Evolutionary conservation across 2,113 vertebrate genomes (phyloP), one percentile per base, ranked within the genome.

Genomic region (Diglossa brunneiventris): DNA sequence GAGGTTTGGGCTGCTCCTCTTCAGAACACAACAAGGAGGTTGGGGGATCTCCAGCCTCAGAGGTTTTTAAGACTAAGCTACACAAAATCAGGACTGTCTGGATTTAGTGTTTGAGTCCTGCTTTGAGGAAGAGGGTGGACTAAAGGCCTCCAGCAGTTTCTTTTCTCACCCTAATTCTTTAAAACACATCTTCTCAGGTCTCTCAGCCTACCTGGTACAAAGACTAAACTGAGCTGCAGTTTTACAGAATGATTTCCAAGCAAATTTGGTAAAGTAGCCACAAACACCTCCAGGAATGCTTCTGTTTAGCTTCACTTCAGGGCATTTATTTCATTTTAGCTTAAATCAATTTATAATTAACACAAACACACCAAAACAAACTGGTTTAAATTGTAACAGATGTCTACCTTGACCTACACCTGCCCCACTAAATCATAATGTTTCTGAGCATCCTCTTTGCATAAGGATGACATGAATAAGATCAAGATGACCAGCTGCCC

Each of bases 381-480:
- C 9, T 15, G 14, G 6, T 61, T 88, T 64, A 56, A 70, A 52
- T 24, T 3, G 3, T 24, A 94, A 76, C 33, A 74, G 53, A 35
- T 3, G 1, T 41, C 42, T 24, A 39, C 50, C 46, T 27, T 1
- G 6, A 79, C n/a, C n/a, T 41, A 41, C 31, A 56, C 8, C 15
- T 67, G 13, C 30, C 14, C 44, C 31, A 35, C 19, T 50, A 63
- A 79, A 53, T 4, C 33, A 49, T 3, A 23, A 44, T 1, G 10
- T 31, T 13, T 10, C 58, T 46, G 70, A 64, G 10, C 11, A 24
- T 3, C 50, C 50, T 76, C 50, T 46, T 46, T 19, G 13, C 55
- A 31, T 4, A 15, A 61, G 59, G 8, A 41, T 17, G 12, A 66
- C 10, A 50, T 0, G 2, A 39, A 56, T 0, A 70, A 17, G 6